phyloP scores from a whole-genome alignment of 2,113 vertebrate species.

The Aphyosemion australe region DNA sequence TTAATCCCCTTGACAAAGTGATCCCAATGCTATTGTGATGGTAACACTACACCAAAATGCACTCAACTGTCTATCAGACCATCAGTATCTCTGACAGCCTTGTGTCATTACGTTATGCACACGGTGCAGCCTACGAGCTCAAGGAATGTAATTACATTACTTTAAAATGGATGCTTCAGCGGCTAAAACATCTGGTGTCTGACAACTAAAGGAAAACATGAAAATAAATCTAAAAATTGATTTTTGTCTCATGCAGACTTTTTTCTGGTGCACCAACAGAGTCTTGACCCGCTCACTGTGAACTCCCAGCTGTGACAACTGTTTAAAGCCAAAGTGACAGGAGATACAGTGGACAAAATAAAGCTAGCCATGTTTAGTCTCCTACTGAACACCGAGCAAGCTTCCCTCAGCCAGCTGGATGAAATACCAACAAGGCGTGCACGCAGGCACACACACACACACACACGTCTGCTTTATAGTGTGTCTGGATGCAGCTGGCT shows the following conservation, averaged over 20 bases:
- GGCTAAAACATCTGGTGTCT: constrained; percentile 46
- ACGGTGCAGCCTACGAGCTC: constrained; percentile 14
- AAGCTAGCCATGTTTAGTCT: constrained; percentile 3
- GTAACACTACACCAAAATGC: constrained; percentile 71
- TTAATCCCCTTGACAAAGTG: constrained; percentile 77
- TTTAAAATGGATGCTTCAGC: constrained; percentile 23
- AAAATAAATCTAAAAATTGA: constrained; percentile 25
- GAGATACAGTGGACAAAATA: constrained; percentile 20
- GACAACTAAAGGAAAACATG: background rate
- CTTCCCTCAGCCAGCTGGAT: constrained; percentile 30
- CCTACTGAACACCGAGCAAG: constrained; percentile 2
- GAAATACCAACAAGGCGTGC: constrained; percentile 32
- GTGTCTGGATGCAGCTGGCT: constrained; percentile 31
- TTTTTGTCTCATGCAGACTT: constrained; percentile 21
- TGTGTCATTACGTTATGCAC: constrained; percentile 41
- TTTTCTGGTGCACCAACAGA: constrained; percentile 18
- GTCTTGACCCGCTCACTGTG: constrained; percentile 18
- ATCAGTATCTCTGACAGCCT: constrained; percentile 53
- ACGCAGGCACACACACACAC: constrained; percentile 7
- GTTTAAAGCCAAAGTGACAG: constrained; percentile 46
- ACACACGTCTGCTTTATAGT: constrained; percentile 18
- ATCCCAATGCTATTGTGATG: constrained; percentile 72
- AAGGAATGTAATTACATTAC: constrained; percentile 46
- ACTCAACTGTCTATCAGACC: constrained; percentile 63
- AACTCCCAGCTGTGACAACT: constrained; percentile 31